phyloP scores from a whole-genome alignment of 2,888 invertebrate species.

The Polydesmus complanatus region DNA sequence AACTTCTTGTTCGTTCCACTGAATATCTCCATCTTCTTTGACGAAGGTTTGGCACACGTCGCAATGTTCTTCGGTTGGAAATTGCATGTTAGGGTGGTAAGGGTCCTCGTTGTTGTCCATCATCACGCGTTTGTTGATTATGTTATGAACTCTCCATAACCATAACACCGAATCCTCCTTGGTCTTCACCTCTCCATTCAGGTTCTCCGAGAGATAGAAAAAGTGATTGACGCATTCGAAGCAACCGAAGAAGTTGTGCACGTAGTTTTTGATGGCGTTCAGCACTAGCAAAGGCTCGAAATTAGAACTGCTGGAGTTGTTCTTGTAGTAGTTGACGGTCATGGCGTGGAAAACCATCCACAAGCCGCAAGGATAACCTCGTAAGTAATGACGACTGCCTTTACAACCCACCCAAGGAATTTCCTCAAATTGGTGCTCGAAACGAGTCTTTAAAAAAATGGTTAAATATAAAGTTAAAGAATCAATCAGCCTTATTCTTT shows the following conservation, averaged over 20 bases:
- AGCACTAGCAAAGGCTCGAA: constrained; percentile 50
- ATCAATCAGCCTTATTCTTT: too few species aligned
- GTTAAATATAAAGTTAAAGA: too few species aligned
- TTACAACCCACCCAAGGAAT: constrained; percentile 59
- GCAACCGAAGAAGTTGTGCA: constrained; percentile 87
- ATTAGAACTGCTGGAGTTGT: too few species aligned
- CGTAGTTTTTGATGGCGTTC: constrained; percentile 69
- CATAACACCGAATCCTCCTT: constrained; percentile 56
- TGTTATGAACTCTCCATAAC: constrained; percentile 25
- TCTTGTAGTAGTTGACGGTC: constrained; percentile 54
- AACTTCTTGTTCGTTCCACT: neutral
- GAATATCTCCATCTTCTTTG: neutral
- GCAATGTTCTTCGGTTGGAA: constrained; percentile 57
- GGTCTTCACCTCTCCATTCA: constrained; percentile 52
- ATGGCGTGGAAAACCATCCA: constrained; percentile 91
- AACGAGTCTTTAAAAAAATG: too few species aligned
- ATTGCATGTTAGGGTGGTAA: constrained; percentile 71
- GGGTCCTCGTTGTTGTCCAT: constrained; percentile 86
- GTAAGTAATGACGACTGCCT: constrained; percentile 55
- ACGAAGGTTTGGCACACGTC: constrained; percentile 42
- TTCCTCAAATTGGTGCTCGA: too few species aligned
- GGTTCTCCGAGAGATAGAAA: constrained; percentile 59
- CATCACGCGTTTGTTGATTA: constrained; percentile 58
- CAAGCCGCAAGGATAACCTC: constrained; percentile 87
- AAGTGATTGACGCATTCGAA: constrained; percentile 82